Evolutionary conservation across 2,888 invertebrate species (phyloP), one percentile per base, ranked within the genome.

Genomic region (Tetropium fuscum): DNA sequence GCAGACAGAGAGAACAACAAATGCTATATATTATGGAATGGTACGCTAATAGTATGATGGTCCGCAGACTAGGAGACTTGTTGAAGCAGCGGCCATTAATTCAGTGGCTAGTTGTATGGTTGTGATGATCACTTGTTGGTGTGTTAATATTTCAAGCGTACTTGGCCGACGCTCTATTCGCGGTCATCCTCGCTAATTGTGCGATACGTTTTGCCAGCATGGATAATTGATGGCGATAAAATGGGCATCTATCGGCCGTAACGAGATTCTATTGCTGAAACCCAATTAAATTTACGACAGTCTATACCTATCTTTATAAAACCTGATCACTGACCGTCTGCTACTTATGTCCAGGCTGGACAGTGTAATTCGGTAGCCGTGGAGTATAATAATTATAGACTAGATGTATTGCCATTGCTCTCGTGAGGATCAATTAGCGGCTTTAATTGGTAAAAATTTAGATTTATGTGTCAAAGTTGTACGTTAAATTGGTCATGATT

Each of bases 141-240:
- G 27, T 51, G 51, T 51, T 51, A 51, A 40, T 51, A 51, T 70
- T 69, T 69, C 66, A 64, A 66, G 63, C 60, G 48, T 63, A 63
- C 66, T 68, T 67, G 48, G 62, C 63, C 51, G 41, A 54, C 44
- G 59, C 56, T 53, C 57, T 49, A 64, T 59, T 44, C 51, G 32
- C 53, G 47, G 55, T 49, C 59, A 61, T 63, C 49, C 64, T 32
- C 65, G 64, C 66, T 71, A 71, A 71, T 71, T 70, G 67, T 62
- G 59, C 66, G 56, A 67, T 67, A 65, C 70, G 67, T 64, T 66
- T 66, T 63, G 69, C 63, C 60, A 60, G 60, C 61, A 63, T 66
- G 69, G 68, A 71, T 70, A 73, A 73, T 71, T 70, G 68, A 73
- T 71, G 70, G 63, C 69, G 66, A 70, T 71, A 69, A 71, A 72